A percentile compares a stretch with the other conserved stretches of the same genome.
phyloP scores from a whole-genome alignment of 2,888 invertebrate genomes.

The Erebia ligea region DNA sequence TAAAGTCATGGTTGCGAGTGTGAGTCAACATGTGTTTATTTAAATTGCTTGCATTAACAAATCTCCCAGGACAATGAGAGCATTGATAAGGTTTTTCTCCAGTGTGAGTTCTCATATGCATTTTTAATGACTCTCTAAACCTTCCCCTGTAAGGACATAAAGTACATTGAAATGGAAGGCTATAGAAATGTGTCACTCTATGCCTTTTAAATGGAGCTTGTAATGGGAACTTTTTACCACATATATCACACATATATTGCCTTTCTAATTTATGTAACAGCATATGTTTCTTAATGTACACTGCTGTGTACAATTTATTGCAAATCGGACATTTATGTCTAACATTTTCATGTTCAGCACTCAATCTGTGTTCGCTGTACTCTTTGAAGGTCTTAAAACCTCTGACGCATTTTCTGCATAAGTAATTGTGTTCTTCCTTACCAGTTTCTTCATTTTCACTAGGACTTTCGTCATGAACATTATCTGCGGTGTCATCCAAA shows the following conservation, averaged over 20 bases:
- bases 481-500: constrained; percentile 30
- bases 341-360: constrained; percentile 65
- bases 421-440: constrained; percentile 40
- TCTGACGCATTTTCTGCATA: constrained; percentile 62
- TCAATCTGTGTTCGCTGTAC: constrained; percentile 60
- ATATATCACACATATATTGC: constrained; percentile 69
- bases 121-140: constrained; percentile 66
- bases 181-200: constrained; percentile 65
- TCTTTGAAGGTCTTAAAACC: constrained; percentile 59
- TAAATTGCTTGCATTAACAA: constrained; percentile 72
- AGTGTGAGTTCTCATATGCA: constrained; percentile 75
- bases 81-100: constrained; percentile 75
- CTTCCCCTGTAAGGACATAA: constrained; percentile 72
- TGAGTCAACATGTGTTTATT: constrained; percentile 69
- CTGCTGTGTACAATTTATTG: constrained; percentile 59
- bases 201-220: constrained; percentile 65
- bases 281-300: constrained; percentile 65
- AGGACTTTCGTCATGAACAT: constrained; percentile 26
- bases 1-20: constrained; percentile 59
- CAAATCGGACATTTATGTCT: constrained; percentile 62
- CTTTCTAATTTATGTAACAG: constrained; percentile 54
- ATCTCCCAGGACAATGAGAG: constrained; percentile 63
- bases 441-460: constrained; percentile 39
- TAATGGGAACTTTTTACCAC: constrained; percentile 65
- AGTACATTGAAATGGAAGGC: constrained; percentile 66